Base-by-base conservation (phyloP, 2,113 vertebrate species). In the Spheniscus mendiculus region DNA sequence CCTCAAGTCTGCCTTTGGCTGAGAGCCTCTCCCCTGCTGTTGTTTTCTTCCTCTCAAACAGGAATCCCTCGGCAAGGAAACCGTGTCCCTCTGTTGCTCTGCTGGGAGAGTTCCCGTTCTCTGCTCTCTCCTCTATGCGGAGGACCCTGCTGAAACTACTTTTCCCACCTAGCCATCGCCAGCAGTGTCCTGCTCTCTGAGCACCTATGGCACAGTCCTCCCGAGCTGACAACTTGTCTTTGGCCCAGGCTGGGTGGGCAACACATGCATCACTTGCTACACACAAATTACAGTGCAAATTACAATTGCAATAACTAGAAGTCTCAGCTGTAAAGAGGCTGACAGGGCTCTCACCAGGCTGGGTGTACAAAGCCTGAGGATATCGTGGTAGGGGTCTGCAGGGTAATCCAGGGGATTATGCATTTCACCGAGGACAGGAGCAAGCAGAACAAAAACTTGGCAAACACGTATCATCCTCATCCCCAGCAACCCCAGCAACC, bases 1-100 rank as follows among this genome's bases (percentile, higher is more conserved):
- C 72, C 70, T 93, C 62, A 23, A 67, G 40, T 26, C 53, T 2
- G 11, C 53, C 74, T 94, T 87, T 93, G 95, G 70, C 82, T 65
- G 58, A 40, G 16, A 71, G 23, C 61, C 29, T 89, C 94, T 94
- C 47, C 56, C 73, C 84, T 63, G 69, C 87, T 89, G 84, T 47
- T 93, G 90, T 90, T 95, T 96, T 94, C 93, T 93, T 97, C 74
- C 71, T 91, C 52, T 85, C 45, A 80, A 69, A 83, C 27, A 79
- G 87, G 78, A 65, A 86, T 90, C 81, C 58, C 49, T 83, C 11
- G 0, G 73, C 84, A 90, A 55, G 44, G 56, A 96, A 91, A 89
- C n/a, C 5, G 0, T 5, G 3, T 49, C 47, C 30, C 22, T 73
- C 19, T 25, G 26, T 36, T 76, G 20, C 34, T 85, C 40, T 83